These are phyloP conservation scores for Bubo blakistoni DNA, from an alignment of 2,113 vertebrate genomes.

Conservation along the genomic window DNA sequence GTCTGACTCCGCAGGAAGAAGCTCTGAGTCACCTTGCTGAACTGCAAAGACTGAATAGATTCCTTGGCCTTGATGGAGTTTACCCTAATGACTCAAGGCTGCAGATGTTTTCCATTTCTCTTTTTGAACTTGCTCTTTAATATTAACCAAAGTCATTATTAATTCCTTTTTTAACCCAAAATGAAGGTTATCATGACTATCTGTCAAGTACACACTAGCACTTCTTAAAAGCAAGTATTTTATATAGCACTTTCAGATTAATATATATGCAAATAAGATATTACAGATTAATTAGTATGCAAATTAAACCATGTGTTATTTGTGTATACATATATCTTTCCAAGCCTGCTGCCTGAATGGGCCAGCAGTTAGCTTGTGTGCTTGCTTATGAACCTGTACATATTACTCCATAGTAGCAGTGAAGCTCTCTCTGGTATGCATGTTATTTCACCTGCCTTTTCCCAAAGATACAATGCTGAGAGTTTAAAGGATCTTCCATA, in stretches of 20 bases:
- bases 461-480: background rate
- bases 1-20: background rate
- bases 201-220: background rate
- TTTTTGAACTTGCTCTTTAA: slow-evolving; percentile 9
- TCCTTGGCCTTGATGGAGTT: background rate
- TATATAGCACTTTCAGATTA: background rate
- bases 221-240: slow-evolving; percentile 12
- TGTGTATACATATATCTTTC: background rate
- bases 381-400: background rate
- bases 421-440: background rate
- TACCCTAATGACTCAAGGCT: background rate
- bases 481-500: background rate
- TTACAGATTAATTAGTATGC: slow-evolving; percentile 31
- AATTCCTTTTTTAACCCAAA: slow-evolving; percentile 33
- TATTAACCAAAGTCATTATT: background rate
- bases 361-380: background rate
- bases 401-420: background rate
- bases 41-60: background rate
- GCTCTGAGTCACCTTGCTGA: background rate
- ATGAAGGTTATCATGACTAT: background rate
- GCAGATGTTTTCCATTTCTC: slow-evolving; percentile 10
- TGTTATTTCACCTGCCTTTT: background rate
- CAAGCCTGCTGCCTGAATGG: background rate
- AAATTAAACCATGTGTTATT: slow-evolving; percentile 10
- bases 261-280: slow-evolving; percentile 39